phyloP scores from a whole-genome alignment of 92 coral and sea anemone species.

The Porites rus region DNA sequence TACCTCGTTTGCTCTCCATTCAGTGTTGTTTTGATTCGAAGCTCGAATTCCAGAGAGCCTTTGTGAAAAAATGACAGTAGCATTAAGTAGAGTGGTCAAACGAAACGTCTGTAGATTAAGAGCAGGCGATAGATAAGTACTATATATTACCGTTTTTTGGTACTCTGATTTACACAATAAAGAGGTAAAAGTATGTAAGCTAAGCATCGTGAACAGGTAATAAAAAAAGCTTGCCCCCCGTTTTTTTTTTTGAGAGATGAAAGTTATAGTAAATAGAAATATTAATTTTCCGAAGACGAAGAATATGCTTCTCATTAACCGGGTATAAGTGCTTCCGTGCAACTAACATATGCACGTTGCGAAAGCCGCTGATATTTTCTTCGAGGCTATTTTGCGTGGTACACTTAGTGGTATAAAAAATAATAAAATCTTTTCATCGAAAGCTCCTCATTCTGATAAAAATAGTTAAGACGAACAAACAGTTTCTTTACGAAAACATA shows the following conservation, averaged over 20 bases:
- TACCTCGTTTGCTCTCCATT: neutral
- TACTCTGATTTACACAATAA: neutral
- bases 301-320: neutral
- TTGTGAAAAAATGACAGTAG: neutral
- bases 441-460: neutral
- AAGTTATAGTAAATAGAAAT: neutral
- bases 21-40: neutral
- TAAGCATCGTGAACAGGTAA: no score
- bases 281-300: neutral
- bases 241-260: neutral
- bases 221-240: neutral
- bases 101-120: neutral
- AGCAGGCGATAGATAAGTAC: neutral
- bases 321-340: neutral
- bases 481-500: neutral
- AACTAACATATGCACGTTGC: neutral
- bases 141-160: neutral
- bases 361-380: neutral
- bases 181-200: neutral
- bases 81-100: neutral
- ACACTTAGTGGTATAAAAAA: neutral
- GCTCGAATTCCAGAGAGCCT: neutral
- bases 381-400: slow-evolving; percentile 3
- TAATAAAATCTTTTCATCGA: neutral
- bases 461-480: neutral